Base-by-base conservation (phyloP, 2,888 invertebrate species). In the Trypoxylon attenuatum region DNA sequence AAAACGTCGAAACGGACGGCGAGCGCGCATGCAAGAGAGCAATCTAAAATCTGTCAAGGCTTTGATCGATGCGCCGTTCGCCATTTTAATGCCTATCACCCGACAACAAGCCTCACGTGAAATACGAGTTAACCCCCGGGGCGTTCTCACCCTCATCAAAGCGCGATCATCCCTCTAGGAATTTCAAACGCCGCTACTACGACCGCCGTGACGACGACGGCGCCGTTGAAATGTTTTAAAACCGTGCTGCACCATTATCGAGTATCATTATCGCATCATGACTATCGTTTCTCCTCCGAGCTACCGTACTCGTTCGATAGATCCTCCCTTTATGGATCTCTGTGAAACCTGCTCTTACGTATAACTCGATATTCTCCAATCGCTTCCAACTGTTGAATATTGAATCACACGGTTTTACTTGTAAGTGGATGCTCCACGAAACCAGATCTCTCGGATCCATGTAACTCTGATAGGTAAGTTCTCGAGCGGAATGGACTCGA, bases 41-140 rank as follows among this genome's bases (percentile, higher is more conserved):
- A 84, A 85, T 86, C 84, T 86, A 85, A 85, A 87, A 84, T 83
- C 85, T 86, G 86, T 87, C 86, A 85, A 69, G 57, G 64, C 71
- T 80, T 84, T 87, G 85, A 87, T 87, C 85, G 86, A 87, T 86
- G 85, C 80, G 78, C 80, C 73, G 76, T 77, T 77, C 80, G 80
- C 82, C 76, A 80, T 83, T 84, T 84, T 84, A 84, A 83, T 83
- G 81, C 82, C 82, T 78, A 81, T 83, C 81, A 80, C 80, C 81
- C 83, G 78, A 78, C 80, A 81, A 81, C 81, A 76, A 81, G 81
- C 75, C 80, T 80, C 77, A 77, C 78, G 82, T 78, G 79, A 79
- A 82, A 81, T 80, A 82, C 81, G 79, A 82, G 81, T 82, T 80
- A 81, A 82, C 81, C 81, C 81, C 75, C 77, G 63, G 75, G 78